Conservation (phyloP, 1,140 invertebrate genomes). For the Bombus terrestris region DNA sequence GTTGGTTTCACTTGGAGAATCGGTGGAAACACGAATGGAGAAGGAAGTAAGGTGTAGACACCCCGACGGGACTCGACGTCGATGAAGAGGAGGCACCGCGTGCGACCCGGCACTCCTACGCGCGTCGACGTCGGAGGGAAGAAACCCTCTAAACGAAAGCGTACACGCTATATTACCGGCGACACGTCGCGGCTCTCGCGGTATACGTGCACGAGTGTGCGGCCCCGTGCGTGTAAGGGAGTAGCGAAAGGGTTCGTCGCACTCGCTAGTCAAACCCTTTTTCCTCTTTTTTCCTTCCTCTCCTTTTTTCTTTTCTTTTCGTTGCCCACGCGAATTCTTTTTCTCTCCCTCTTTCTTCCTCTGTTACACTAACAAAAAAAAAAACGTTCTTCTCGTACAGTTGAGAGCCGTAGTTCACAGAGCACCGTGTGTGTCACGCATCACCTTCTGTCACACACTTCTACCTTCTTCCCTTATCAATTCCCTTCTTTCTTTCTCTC, state of each 20-base stretch:
- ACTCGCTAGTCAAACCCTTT: slow-evolving; percentile 40
- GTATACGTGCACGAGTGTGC: slow-evolving; percentile 32
- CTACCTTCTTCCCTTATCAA: neutral
- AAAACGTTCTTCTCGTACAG: neutral
- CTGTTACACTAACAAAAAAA: slow-evolving; percentile 2
- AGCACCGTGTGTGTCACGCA: slow-evolving; percentile 21
- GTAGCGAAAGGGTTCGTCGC: slow-evolving; percentile 56
- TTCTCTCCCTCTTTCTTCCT: neutral
- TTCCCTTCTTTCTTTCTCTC: neutral
- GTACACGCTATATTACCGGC: slow-evolving; percentile 58
- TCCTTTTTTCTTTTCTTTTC: neutral
- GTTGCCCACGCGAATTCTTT: slow-evolving; percentile 27
- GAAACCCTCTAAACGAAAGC: slow-evolving; percentile 68
- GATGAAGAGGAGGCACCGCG: slow-evolving; percentile 59
- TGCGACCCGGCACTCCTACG: slow-evolving; percentile 38
- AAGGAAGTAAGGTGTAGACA: neutral
- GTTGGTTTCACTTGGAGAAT: neutral
- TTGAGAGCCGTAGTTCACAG: neutral
- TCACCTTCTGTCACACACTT: slow-evolving; percentile 32
- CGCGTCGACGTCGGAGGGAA: slow-evolving; percentile 56
- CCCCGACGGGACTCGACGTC: slow-evolving; percentile 41
- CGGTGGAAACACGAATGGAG: neutral
- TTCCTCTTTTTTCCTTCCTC: neutral
- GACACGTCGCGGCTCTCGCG: slow-evolving; percentile 43
- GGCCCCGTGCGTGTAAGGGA: slow-evolving; percentile 44